Conservation (phyloP, 2,113 vertebrate genomes). For the Odocoileus virginianus region DNA sequence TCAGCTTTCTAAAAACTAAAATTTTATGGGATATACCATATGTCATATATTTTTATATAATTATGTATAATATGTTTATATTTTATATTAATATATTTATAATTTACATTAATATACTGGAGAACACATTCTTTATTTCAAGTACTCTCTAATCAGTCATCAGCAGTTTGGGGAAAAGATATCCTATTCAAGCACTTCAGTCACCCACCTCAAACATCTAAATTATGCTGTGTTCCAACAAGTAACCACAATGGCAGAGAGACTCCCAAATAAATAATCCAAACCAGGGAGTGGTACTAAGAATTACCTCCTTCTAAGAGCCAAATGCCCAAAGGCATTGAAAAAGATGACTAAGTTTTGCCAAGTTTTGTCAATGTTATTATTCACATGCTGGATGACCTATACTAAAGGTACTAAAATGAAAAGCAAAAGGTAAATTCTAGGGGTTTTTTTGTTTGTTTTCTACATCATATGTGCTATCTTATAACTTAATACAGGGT, state of each 20-base stretch:
- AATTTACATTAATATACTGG: neutral
- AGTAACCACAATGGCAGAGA: neutral
- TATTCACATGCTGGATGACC: neutral
- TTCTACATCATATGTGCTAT: neutral
- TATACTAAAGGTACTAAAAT: neutral
- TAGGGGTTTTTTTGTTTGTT: neutral
- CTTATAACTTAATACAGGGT: neutral
- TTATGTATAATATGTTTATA: neutral
- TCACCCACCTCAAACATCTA: neutral
- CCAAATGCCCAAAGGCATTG: neutral
- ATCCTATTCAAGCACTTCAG: neutral
- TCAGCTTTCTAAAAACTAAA: conserved; percentile 30
- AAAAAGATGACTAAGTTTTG: conserved; percentile 2
- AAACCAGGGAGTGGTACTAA: neutral
- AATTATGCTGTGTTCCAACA: conserved; percentile 7
- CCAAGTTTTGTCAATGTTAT: neutral
- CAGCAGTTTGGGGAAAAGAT: neutral
- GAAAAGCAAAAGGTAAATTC: conserved; percentile 26
- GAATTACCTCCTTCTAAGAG: neutral
- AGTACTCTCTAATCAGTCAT: neutral
- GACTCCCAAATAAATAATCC: conserved; percentile 3
- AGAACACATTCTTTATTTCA: conserved; percentile 28
- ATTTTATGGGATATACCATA: neutral
- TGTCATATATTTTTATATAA: neutral
- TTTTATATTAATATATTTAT: neutral